phyloP scores from a whole-genome alignment of 2,113 vertebrate species.

The Sciurus niger region DNA sequence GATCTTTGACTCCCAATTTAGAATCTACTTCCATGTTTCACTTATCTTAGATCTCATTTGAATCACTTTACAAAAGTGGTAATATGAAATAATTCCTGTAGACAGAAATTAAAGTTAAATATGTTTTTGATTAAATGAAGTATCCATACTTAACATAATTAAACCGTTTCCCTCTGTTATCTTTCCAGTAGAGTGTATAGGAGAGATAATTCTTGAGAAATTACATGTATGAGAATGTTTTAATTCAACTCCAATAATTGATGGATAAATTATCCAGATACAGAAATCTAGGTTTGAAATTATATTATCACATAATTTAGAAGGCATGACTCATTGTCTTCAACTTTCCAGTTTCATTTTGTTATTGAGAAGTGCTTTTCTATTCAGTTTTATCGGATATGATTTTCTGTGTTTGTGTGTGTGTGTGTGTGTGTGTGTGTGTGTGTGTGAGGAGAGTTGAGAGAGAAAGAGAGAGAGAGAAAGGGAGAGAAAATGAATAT shows the following conservation, averaged over 20 bases:
- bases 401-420: not conserved
- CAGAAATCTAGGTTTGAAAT: not conserved
- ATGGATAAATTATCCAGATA: not conserved
- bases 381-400: not conserved
- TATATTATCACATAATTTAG: conserved; percentile 20
- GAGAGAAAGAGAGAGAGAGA: not conserved
- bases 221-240: not conserved
- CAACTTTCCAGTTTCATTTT: not conserved
- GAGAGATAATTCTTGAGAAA: not conserved
- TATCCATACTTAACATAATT: conserved; percentile 3
- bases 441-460: no score
- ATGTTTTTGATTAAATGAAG: not conserved
- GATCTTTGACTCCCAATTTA: not conserved
- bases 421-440: no score
- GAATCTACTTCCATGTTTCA: not conserved
- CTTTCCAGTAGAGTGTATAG: not conserved
- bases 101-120: not conserved
- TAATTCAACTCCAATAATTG: not conserved
- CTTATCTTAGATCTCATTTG: not conserved
- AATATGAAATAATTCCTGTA: not conserved
- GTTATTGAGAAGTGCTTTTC: not conserved
- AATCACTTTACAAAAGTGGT: not conserved
- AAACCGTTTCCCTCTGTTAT: not conserved
- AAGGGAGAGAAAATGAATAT: not conserved
- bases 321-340: conserved; percentile 30